Evolutionary conservation across 2,797 vertebrate species (phyloP).

Genomic region (Dendrocincla tyrannina): DNA sequence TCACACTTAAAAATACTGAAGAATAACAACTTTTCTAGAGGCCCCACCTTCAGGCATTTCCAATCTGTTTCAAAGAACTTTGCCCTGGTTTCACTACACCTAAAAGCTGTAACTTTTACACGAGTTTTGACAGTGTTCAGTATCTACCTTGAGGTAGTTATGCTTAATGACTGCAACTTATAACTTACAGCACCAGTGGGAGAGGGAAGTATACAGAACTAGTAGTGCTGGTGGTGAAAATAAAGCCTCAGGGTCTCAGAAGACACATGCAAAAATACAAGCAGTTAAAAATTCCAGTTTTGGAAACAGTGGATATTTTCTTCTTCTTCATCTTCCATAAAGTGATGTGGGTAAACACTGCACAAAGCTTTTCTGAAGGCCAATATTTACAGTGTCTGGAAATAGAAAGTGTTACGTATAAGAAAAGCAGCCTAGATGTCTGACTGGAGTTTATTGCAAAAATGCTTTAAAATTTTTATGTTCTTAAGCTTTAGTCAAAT

Average conservation of each 20-base stretch:
- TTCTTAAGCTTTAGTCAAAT: constrained; percentile 36
- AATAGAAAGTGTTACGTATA: constrained; percentile 4
- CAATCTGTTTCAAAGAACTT: not conserved
- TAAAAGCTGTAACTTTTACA: not conserved
- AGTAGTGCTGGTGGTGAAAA: not conserved
- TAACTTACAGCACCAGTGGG: not conserved
- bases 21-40: not conserved
- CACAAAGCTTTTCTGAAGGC: constrained; percentile 18
- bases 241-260: not conserved
- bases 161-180: not conserved
- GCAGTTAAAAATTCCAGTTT: not conserved
- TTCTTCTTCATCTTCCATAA: constrained; percentile 9
- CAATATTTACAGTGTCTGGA: constrained; percentile 39
- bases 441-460: constrained; percentile 38
- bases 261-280: not conserved
- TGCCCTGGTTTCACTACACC: not conserved
- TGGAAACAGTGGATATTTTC: not conserved
- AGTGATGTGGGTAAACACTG: constrained; percentile 1
- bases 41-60: not conserved
- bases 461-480: constrained; percentile 19
- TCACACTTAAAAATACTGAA: constrained; percentile 51
- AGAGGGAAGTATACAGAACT: not conserved
- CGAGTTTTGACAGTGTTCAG: not conserved
- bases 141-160: not conserved
- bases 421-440: constrained; percentile 69